These are phyloP conservation scores for zebrafish (Danio rerio) DNA, from an alignment of 2,113 vertebrate species.

Conservation along the genomic window DNA sequence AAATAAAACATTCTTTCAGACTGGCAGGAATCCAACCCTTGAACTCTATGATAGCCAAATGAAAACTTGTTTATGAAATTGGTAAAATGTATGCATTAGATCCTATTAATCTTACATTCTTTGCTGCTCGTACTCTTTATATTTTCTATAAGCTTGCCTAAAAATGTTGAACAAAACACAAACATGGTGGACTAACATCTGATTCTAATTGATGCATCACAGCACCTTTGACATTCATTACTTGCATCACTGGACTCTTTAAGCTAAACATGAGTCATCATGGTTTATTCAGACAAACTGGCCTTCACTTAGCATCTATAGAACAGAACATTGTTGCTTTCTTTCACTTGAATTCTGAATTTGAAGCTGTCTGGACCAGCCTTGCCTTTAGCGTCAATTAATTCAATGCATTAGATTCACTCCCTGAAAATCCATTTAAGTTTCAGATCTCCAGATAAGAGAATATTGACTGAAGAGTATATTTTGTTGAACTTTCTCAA, in stretches of 20 bases:
- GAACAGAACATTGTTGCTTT: conserved; percentile 28
- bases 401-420: conserved; percentile 67
- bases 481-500: conserved; percentile 77
- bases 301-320: conserved; percentile 41
- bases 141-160: not conserved
- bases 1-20: no score
- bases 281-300: conserved; percentile 34
- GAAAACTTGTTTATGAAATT: not conserved
- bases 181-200: not conserved
- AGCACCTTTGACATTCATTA: conserved; percentile 16
- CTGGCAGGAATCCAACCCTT: no score
- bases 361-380: conserved; percentile 43
- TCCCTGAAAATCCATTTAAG: conserved; percentile 65
- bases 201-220: not conserved
- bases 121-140: not conserved
- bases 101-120: not conserved
- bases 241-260: conserved; percentile 26
- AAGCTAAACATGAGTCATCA: conserved; percentile 7
- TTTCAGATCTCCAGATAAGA: conserved; percentile 71
- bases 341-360: conserved; percentile 43
- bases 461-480: conserved; percentile 74
- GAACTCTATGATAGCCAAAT: no score
- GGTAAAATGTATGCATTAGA: not conserved
- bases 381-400: conserved; percentile 69
- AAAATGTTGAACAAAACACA: not conserved